These are phyloP conservation scores for Cyrtonyx montezumae DNA, from an alignment of 2,113 vertebrate species.

Conservation along the genomic window DNA sequence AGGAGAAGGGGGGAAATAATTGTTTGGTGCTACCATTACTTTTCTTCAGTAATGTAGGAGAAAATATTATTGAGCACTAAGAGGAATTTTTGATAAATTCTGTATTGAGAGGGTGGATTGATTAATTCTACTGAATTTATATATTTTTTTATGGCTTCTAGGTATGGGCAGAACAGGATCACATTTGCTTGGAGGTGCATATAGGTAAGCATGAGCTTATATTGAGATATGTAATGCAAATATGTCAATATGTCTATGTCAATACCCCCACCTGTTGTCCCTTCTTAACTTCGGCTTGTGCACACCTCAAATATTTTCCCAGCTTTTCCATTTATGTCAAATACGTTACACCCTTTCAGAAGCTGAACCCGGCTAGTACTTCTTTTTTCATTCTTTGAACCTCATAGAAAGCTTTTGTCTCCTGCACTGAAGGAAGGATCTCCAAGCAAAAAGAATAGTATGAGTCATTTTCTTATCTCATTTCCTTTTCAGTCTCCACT, in stretches of 20 bases:
- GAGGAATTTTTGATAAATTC: background rate
- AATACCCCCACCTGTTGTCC: background rate
- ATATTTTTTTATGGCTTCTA: background rate
- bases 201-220: background rate
- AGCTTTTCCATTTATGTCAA: background rate
- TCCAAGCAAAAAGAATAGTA: background rate
- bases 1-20: background rate
- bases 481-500: conserved; percentile 40
- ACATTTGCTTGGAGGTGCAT: background rate
- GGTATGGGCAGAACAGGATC: background rate
- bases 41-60: background rate
- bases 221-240: background rate
- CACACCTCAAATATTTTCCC: conserved; percentile 20
- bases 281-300: background rate
- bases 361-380: background rate
- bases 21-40: background rate
- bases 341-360: background rate
- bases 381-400: conserved; percentile 16
- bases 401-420: conserved; percentile 36
- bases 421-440: conserved; percentile 16
- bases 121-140: background rate
- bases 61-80: background rate
- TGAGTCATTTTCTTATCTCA: conserved; percentile 52
- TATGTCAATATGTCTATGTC: background rate
- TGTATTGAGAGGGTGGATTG: background rate